Evolutionary conservation across 1,140 invertebrate genomes (phyloP).

Genomic region (Trichonephila inaurata): DNA sequence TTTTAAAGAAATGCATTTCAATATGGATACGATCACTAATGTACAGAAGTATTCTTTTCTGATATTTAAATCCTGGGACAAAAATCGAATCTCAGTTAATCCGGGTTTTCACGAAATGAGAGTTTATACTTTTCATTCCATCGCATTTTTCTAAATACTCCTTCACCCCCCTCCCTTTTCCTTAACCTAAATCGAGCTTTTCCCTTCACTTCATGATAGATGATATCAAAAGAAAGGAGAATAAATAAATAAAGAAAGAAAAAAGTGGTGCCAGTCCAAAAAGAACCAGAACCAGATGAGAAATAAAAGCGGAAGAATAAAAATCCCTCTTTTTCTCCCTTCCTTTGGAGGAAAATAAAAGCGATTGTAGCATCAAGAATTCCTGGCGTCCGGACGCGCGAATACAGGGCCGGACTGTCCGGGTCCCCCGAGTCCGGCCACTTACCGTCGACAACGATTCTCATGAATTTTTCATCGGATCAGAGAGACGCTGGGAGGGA

Average conservation of each 20-base stretch:
- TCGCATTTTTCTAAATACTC: background rate
- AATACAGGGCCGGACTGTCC: conserved; percentile 59
- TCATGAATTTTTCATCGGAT: conserved; percentile 77
- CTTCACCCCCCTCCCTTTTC: background rate
- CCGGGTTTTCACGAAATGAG: background rate
- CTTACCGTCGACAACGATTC: conserved; percentile 76
- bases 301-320: conserved; percentile 25
- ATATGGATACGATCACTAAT: no score
- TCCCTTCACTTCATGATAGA: conserved; percentile 6
- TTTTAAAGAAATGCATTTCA: no score
- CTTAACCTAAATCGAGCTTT: background rate
- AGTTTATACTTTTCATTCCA: background rate
- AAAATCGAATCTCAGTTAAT: no score
- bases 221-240: conserved; percentile 46
- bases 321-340: background rate
- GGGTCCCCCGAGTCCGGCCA: conserved; percentile 69
- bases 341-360: conserved; percentile 15
- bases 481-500: conserved; percentile 26
- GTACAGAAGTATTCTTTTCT: no score
- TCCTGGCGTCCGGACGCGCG: conserved; percentile 30
- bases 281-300: conserved; percentile 38
- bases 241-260: conserved; percentile 5
- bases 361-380: conserved; percentile 34
- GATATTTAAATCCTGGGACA: no score
- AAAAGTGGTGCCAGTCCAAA: background rate